Base-by-base conservation (phyloP, 2,113 vertebrate species). In the Neolamprologus hecqui region DNA sequence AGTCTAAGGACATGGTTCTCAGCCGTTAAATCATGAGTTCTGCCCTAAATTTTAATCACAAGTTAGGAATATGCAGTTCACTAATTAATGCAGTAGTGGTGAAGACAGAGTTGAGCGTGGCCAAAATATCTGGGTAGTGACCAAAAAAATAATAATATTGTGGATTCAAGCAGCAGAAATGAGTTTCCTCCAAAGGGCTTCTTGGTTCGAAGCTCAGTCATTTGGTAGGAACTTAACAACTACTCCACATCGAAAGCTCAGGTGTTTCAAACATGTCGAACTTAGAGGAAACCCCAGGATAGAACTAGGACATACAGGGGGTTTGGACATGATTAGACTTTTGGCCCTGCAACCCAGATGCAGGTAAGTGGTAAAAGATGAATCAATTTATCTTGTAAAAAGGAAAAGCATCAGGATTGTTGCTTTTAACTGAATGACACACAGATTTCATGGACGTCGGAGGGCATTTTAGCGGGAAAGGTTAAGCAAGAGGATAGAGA, bases 371-470 rank as follows among this genome's bases (percentile, higher is more conserved):
- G 65, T 23, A 70, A 14, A 42, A 70, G 65, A 70, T 70, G 65
- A 4, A 26, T 73, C 40, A 45, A 5, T 28, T 28, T 47, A 47
- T 47, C 42, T 45, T 49, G 42, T 49, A 49, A 75, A 75, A 75
- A 49, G 23, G 13, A 82, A 37, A 73, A 75, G 15, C 2, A 65
- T 4, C 3, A 84, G 54, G 53, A 54, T 10, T 17, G 54, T 23
- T 75, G 79, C n/a, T 85, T 26, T 79, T 68, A 37, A 68, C 6
- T n/a, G 58, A 84, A 86, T 86, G 88, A 90, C 84, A 92, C 79
- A 53, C 6, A 79, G 53, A 89, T 68, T 65, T 81, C 70, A 49
- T 42, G 84, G 37, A 77, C 9, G 81, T 51, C 19, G 42, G 81
- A 68, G 26, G 79, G 84, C 79, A 35, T 90, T 92, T 83, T 86